Conservation (phyloP, 1,140 invertebrate genomes). For the Brachionus plicatilis region DNA sequence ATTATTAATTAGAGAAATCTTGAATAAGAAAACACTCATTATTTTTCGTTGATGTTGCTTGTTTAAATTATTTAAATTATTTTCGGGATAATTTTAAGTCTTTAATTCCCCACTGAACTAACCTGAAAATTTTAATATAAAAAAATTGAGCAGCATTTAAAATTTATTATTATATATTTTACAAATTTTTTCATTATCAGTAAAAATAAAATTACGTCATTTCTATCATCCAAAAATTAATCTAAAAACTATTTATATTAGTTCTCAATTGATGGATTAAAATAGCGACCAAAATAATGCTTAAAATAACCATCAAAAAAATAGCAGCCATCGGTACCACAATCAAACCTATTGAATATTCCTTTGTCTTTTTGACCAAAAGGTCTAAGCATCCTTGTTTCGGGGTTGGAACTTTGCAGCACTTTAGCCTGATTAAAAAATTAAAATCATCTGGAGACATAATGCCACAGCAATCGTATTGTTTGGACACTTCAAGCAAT, state of each 20-base stretch:
- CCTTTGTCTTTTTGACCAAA: neutral
- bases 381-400: neutral
- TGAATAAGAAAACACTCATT: too few relatives aligned
- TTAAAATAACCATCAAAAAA: neutral
- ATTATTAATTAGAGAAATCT: too few relatives aligned
- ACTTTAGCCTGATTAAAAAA: neutral
- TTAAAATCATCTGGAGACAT: slow-evolving; percentile 16
- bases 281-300: neutral
- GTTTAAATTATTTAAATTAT: too few relatives aligned
- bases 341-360: neutral
- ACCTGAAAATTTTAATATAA: too few relatives aligned
- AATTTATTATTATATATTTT: neutral
- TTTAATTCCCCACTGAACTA: too few relatives aligned
- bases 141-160: too few relatives aligned
- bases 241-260: neutral
- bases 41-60: too few relatives aligned
- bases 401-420: neutral
- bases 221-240: neutral
- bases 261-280: neutral
- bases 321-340: neutral
- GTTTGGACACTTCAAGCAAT: neutral
- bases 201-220: neutral
- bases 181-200: neutral
- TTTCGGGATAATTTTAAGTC: too few relatives aligned
- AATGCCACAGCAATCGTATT: slow-evolving; percentile 6